These are phyloP conservation scores for Halocynthia aurantium DNA, from an alignment of 23 tunicate species.

Conservation along the genomic window DNA sequence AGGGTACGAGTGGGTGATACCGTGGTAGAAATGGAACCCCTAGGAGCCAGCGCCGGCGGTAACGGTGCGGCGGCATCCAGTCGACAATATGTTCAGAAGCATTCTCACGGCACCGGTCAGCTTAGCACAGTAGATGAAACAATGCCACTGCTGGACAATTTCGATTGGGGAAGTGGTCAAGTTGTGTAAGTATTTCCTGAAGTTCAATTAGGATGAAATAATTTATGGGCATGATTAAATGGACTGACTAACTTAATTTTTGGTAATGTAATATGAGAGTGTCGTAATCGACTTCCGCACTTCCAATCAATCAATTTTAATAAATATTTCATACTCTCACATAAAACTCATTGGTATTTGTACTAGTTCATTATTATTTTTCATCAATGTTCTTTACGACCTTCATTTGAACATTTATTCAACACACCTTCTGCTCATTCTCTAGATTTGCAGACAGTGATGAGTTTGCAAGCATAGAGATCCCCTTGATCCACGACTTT, in stretches of 20 bases:
- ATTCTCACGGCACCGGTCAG: neutral
- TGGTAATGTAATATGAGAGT: neutral
- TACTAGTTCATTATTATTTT: too few species aligned
- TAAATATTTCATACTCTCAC: neutral
- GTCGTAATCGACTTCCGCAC: neutral
- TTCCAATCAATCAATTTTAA: neutral
- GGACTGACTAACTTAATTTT: too few species aligned
- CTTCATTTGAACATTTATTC: neutral
- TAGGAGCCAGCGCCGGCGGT: constrained; percentile 3
- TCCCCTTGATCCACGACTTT: constrained; percentile 76
- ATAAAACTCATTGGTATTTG: too few species aligned
- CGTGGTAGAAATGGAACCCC: constrained; percentile 55
- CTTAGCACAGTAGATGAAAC: constrained; percentile 58
- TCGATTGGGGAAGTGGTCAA: constrained; percentile 85
- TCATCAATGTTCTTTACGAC: too few species aligned
- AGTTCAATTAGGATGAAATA: too few species aligned
- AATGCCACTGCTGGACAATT: constrained; percentile 10
- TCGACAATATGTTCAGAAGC: neutral
- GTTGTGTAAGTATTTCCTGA: constrained; percentile 31
- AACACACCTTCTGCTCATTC: neutral
- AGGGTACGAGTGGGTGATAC: constrained; percentile 30
- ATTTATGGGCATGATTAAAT: too few species aligned
- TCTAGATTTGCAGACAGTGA: constrained; percentile 80
- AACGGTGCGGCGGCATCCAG: constrained; percentile 27
- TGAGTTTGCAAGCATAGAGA: constrained; percentile 88